Evolutionary conservation across 2,888 invertebrate species (phyloP).

Genomic region (Cyrtodaria siliqua): DNA sequence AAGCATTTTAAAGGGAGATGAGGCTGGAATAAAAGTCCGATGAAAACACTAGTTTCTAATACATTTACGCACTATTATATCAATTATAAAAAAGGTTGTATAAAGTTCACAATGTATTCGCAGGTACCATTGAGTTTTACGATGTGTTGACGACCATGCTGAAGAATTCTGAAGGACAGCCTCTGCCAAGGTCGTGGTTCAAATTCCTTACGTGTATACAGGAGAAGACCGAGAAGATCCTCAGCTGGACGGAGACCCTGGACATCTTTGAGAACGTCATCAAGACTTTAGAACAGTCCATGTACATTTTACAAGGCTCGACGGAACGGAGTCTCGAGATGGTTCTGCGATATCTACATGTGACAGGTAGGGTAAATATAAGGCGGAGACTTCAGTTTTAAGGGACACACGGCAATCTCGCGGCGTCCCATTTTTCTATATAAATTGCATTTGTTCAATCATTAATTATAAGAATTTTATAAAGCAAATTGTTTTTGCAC

Average conservation of each 20-base stretch:
- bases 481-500: no score
- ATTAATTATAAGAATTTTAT: no score
- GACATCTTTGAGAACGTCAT: conserved; percentile 72
- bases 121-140: conserved; percentile 66
- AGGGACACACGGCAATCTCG: no score
- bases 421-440: no score
- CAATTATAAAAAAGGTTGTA: neutral
- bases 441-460: no score
- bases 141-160: conserved; percentile 56
- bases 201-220: conserved; percentile 75
- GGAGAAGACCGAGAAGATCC: conserved; percentile 70
- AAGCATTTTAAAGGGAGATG: no score
- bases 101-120: neutral
- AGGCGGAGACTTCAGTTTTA: no score
- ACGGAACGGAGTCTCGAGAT: conserved; percentile 74
- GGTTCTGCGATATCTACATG: conserved; percentile 76
- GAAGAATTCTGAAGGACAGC: conserved; percentile 66
- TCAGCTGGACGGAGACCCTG: conserved; percentile 71
- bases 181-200: conserved; percentile 78
- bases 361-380: conserved; percentile 47
- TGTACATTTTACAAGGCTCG: conserved; percentile 76
- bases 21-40: no score
- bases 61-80: no score
- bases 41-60: no score
- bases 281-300: conserved; percentile 71